These are phyloP conservation scores for Isoperla grammatica DNA, from an alignment of 2,888 invertebrate species.

Conservation along the genomic window DNA sequence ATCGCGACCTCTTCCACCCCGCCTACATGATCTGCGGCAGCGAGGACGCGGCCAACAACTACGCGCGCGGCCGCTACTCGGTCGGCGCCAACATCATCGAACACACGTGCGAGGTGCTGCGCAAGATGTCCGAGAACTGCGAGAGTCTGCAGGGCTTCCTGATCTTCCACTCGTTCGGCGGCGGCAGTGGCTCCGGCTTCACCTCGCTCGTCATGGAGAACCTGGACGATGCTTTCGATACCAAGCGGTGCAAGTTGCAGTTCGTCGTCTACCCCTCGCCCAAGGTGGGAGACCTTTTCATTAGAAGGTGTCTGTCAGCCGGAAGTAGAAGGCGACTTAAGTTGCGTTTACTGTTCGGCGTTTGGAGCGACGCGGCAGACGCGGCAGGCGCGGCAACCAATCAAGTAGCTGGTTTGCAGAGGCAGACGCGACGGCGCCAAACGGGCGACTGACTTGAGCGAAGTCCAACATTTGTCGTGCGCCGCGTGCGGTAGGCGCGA, in stretches of 20 bases:
- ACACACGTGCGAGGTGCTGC: slow-evolving; percentile 62
- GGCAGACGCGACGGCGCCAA: no score
- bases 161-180: slow-evolving; percentile 82
- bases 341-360: no score
- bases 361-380: no score
- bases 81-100: slow-evolving; percentile 71
- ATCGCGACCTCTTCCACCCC: slow-evolving; percentile 74
- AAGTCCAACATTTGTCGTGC: no score
- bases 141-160: slow-evolving; percentile 77
- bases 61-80: slow-evolving; percentile 82
- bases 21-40: slow-evolving; percentile 85
- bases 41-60: slow-evolving; percentile 88
- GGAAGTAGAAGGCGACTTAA: no score
- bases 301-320: no score
- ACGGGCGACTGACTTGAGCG: no score
- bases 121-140: slow-evolving; percentile 74
- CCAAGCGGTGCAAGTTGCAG: slow-evolving; percentile 79
- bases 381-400: no score
- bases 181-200: slow-evolving; percentile 85
- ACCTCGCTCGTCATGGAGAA: slow-evolving; percentile 82
- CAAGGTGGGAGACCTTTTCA: no score
- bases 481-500: no score
- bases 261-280: slow-evolving; percentile 88
- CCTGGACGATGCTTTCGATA: slow-evolving; percentile 62
- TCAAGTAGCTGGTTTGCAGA: no score